These are phyloP conservation scores for Neoascia interrupta DNA, from an alignment of 2,888 invertebrate species.

Conservation along the genomic window DNA sequence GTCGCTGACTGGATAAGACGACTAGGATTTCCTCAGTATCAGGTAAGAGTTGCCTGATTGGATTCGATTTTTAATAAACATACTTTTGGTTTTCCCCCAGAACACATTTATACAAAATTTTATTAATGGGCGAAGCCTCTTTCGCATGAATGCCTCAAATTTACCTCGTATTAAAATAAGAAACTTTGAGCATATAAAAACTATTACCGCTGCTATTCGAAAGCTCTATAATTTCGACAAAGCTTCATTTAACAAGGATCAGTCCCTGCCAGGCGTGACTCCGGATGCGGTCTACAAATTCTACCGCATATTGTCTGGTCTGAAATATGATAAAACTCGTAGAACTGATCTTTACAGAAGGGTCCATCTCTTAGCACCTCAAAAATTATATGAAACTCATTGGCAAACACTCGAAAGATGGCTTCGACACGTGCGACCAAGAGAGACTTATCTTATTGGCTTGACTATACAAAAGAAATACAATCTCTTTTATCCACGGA, in stretches of 20 bases:
- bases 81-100: slow-evolving; percentile 62
- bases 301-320: slow-evolving; percentile 81
- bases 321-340: slow-evolving; percentile 79
- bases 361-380: slow-evolving; percentile 81
- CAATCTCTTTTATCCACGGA: neutral
- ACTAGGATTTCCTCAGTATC: slow-evolving; percentile 81
- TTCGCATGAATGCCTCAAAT: slow-evolving; percentile 80
- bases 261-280: slow-evolving; percentile 80
- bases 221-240: slow-evolving; percentile 79
- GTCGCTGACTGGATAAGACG: slow-evolving; percentile 81
- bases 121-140: slow-evolving; percentile 80
- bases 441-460: slow-evolving; percentile 73
- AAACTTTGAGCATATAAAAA: slow-evolving; percentile 80
- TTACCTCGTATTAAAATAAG: slow-evolving; percentile 80
- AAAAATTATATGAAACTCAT: slow-evolving; percentile 79
- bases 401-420: slow-evolving; percentile 80
- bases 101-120: slow-evolving; percentile 80
- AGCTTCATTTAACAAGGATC: slow-evolving; percentile 78
- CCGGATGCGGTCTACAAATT: slow-evolving; percentile 81
- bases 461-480: slow-evolving; percentile 23
- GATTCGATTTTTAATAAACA: neutral
- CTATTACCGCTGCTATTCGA: slow-evolving; percentile 77
- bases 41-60: slow-evolving; percentile 75
- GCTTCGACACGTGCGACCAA: slow-evolving; percentile 65
- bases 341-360: slow-evolving; percentile 81